Percentiles rank a stretch among this genome's conserved stretches.
Conservation (phyloP, 2,113 vertebrate species). For the Felis catus region F.catus_Fca126_mat1.0 CM031419.1:122943001-122943500, state of each 20-base stretch:
- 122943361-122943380: background rate
- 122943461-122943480: background rate
- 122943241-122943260: background rate
- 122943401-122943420: background rate
- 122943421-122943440: background rate
- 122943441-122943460: background rate
- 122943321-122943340: background rate
- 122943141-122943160: background rate
- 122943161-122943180: conserved; percentile 9
- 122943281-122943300: background rate
- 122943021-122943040: background rate
- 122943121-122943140: background rate
- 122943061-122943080: background rate
- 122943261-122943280: background rate
- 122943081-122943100: background rate
- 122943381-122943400: background rate
- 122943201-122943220: background rate
- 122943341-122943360: background rate
- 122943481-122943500: background rate
- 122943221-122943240: conserved; percentile 10
- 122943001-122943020: conserved; percentile 5
- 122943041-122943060: background rate
- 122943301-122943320: background rate
- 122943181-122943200: background rate
- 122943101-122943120: conserved; percentile 19